Evolutionary conservation across 35 echinoderm and acorn worm genomes (phyloP), one percentile per base, ranked within the genome.

Genomic region (Holothuria glaberrima): DNA sequence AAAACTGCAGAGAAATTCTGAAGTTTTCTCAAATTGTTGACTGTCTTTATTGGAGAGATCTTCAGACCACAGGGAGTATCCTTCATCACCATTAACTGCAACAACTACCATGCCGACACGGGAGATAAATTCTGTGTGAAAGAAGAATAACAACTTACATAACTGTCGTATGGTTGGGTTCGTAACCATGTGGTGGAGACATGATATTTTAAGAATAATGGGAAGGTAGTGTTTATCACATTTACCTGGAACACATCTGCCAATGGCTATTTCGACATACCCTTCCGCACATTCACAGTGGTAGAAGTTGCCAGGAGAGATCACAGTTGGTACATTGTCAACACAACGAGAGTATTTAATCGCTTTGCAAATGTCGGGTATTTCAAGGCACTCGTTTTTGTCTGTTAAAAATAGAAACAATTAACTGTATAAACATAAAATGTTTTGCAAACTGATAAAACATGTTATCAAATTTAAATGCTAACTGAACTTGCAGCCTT

Each of bases 31-130:
- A 41, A 74, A 74, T 35, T 17, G 6, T 35, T 74, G 19, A 30
- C 30, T 36, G 6, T 30, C 32, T 9, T 35, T 35, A 21, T 38
- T 35, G 4, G 16, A 5, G 20, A 74, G 70, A 35, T 74, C 32
- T 9, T 21, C 26, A 36, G 70, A 74, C 70, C 70, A 74, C 4
- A 74, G 21, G 20, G 70, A 74, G 19, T 5, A 41, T 38, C 19
- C 70, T 33, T 74, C 70, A 74, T 74, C 36, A 33, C 70, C 70
- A 74, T 74, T 74, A 6, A 36, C 33, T 36, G 30, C 70, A 34
- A 35, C 5, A 9, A 74, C 12, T 5, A 74, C 30, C 33, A 41
- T 31, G 38, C 5, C 0, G 9, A 74, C 16, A 74, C 70, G 70
- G 70, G 36, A 74, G 31, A 35, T 22, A 38, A 21, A 0, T 2